phyloP scores from a whole-genome alignment of 2,888 invertebrate genomes.

The Exephanes ischioxanthus region DNA sequence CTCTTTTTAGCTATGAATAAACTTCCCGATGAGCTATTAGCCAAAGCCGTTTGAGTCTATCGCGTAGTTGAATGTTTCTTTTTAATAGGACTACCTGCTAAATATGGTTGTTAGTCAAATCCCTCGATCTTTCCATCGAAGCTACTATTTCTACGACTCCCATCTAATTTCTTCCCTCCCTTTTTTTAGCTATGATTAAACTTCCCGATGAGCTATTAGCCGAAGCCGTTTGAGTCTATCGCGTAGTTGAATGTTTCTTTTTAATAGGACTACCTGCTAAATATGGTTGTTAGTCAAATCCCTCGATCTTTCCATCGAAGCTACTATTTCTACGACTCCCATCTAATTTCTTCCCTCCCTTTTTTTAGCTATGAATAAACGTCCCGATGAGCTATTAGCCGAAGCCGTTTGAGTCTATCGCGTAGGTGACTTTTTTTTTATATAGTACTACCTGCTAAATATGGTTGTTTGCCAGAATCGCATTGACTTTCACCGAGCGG shows the following conservation, averaged over 20 bases:
- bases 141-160: not conserved
- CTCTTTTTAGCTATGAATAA: not conserved
- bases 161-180: not conserved
- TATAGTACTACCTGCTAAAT: not conserved
- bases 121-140: not conserved
- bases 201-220: not conserved
- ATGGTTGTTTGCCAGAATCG: constrained; percentile 1
- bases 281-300: too few relatives aligned
- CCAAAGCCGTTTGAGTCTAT: too few relatives aligned
- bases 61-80: too few relatives aligned
- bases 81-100: not conserved
- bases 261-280: not conserved
- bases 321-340: not conserved
- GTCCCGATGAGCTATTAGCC: not conserved
- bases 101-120: too few relatives aligned
- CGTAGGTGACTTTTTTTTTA: too few relatives aligned
- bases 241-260: too few relatives aligned
- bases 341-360: not conserved
- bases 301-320: not conserved
- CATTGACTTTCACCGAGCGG: constrained; percentile 52
- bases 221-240: too few relatives aligned
- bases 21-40: not conserved
- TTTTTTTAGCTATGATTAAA: not conserved
- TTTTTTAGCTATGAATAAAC: not conserved
- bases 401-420: too few relatives aligned